phyloP scores from a whole-genome alignment of 2,113 vertebrate species.

The Bujurquina vittata region DNA sequence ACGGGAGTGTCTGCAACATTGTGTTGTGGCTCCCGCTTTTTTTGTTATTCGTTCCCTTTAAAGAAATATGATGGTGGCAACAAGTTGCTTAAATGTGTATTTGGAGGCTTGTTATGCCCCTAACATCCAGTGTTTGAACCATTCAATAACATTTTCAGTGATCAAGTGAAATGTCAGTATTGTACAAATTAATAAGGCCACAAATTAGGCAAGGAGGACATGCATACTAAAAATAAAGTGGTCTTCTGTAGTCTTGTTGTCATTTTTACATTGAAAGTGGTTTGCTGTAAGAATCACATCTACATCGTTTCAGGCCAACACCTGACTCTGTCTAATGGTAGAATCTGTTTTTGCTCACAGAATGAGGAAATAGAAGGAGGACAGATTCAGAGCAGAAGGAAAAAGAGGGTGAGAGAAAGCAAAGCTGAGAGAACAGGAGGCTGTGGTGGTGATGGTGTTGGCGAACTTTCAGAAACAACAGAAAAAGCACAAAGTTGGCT shows the following conservation, averaged over 20 bases:
- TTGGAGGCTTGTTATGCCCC: neutral
- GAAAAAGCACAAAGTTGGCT: slow-evolving; percentile 26
- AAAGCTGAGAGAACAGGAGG: neutral
- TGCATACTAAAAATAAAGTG: too few species aligned
- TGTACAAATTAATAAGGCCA: neutral
- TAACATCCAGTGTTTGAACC: neutral
- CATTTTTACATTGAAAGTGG: too few species aligned
- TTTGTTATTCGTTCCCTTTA: neutral
- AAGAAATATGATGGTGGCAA: neutral
- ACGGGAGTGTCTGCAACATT: neutral
- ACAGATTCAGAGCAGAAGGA: neutral
- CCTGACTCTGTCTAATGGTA: neutral
- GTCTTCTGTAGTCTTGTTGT: neutral
- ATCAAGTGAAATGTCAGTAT: neutral
- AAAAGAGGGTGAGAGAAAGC: neutral
- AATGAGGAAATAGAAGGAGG: neutral
- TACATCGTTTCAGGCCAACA: neutral
- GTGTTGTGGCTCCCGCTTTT: neutral
- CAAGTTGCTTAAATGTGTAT: neutral
- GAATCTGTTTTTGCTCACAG: neutral
- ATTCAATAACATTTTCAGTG: neutral
- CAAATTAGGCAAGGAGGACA: neutral
- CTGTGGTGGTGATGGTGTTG: slow-evolving; percentile 5
- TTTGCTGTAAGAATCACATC: neutral
- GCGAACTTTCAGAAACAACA: slow-evolving; percentile 19